Percentiles rank a stretch among this genome's conserved stretches.
phyloP scores from a whole-genome alignment of 2,797 vertebrate genomes.

The Atherinosoma microstoma region DNA sequence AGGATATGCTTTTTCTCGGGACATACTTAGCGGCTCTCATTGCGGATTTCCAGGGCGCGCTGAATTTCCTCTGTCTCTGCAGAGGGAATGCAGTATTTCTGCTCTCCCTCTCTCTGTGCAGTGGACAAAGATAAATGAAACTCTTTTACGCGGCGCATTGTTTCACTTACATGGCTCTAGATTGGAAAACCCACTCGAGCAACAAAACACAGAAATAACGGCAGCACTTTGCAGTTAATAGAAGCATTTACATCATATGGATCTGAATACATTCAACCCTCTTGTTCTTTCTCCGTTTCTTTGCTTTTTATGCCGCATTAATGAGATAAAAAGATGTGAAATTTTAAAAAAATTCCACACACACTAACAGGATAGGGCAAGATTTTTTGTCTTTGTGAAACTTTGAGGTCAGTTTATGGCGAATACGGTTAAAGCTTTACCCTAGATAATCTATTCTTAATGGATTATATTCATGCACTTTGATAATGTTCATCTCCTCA shows the following conservation, averaged over 20 bases:
- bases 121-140: conserved; percentile 84
- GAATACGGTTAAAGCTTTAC: not conserved
- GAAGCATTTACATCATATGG: conserved; percentile 75
- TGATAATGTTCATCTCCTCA: not conserved
- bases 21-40: conserved; percentile 40
- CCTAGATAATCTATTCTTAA: too few species aligned
- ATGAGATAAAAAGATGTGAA: conserved; percentile 18
- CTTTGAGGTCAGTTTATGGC: not conserved
- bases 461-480: too few species aligned
- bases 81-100: conserved; percentile 77
- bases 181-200: conserved; percentile 83
- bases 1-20: conserved; percentile 22
- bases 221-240: conserved; percentile 76
- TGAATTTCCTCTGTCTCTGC: conserved; percentile 63
- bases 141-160: conserved; percentile 70
- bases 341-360: conserved; percentile 4
- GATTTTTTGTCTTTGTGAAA: conserved; percentile 2
- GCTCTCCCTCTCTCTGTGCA: conserved; percentile 49
- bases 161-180: conserved; percentile 77
- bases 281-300: conserved; percentile 41
- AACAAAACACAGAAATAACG: conserved; percentile 80
- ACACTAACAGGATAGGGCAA: not conserved
- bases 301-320: conserved; percentile 31
- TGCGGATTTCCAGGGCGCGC: conserved; percentile 56
- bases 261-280: conserved; percentile 55